A percentile compares a stretch with the other conserved stretches of the same genome.
These are phyloP conservation scores for Epinotia brunnichana DNA, from an alignment of 2,888 invertebrate species.

Conservation along the genomic window DNA sequence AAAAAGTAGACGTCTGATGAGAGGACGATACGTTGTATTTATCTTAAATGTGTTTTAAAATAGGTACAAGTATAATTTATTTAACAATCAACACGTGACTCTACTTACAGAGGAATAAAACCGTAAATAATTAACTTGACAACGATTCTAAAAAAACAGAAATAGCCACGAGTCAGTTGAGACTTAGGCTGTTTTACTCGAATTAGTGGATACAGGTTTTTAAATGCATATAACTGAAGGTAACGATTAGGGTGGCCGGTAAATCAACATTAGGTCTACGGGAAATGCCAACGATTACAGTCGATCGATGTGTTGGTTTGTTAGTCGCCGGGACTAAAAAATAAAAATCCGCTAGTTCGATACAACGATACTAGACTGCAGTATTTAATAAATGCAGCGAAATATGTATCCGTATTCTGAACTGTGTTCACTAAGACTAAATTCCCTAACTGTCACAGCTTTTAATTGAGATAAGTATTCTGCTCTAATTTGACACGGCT, in stretches of 20 bases:
- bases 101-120: slow-evolving; percentile 46
- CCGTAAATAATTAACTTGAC: not conserved
- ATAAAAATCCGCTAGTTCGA: slow-evolving; percentile 1
- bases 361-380: not conserved
- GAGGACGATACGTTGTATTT: not conserved
- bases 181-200: slow-evolving; percentile 14
- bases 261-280: slow-evolving; percentile 57
- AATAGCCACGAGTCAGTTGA: not conserved
- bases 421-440: not conserved
- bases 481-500: slow-evolving; percentile 4
- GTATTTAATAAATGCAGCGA: not conserved
- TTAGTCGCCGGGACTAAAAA: slow-evolving; percentile 8
- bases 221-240: slow-evolving; percentile 40
- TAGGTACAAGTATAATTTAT: slow-evolving; percentile 43
- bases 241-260: slow-evolving; percentile 57
- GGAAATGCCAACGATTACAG: slow-evolving; percentile 64
- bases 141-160: not conserved
- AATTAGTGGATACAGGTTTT: slow-evolving; percentile 30
- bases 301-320: slow-evolving; percentile 57
- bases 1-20: slow-evolving; percentile 11
- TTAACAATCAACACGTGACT: slow-evolving; percentile 46
- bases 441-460: not conserved
- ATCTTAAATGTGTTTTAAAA: slow-evolving; percentile 22
- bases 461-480: slow-evolving; percentile 18
- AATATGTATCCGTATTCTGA: not conserved